Evolutionary conservation across 2,888 invertebrate genomes (phyloP).

Genomic region (Invenusta paracnida): DNA sequence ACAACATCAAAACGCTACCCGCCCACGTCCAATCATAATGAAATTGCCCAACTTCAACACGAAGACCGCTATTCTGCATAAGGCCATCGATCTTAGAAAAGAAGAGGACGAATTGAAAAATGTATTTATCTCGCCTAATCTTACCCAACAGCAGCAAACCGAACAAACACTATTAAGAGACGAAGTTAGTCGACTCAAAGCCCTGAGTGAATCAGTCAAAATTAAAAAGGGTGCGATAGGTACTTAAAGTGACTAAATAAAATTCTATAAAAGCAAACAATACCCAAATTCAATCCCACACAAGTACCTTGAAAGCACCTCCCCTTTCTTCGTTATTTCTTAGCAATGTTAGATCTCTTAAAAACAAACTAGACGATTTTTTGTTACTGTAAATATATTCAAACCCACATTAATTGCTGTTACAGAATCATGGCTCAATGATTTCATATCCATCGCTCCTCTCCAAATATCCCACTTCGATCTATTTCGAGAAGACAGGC

Average conservation of each 20-base stretch:
- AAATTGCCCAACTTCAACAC: background rate
- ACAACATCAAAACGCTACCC: background rate
- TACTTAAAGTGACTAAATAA: background rate
- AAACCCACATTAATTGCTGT: too few relatives aligned
- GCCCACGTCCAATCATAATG: background rate
- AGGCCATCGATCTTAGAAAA: too few relatives aligned
- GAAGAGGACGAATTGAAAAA: too few relatives aligned
- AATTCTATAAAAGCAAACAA: background rate
- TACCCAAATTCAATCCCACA: background rate
- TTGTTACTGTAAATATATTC: background rate
- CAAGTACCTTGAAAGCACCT: background rate
- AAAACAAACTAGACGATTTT: background rate
- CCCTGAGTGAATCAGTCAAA: background rate
- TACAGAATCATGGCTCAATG: too few relatives aligned
- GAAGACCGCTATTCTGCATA: too few relatives aligned
- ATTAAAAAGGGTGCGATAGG: background rate
- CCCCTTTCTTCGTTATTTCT: background rate
- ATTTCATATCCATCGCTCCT: too few relatives aligned
- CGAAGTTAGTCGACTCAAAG: background rate
- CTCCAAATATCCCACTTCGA: too few relatives aligned
- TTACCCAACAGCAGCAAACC: background rate
- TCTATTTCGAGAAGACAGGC: too few relatives aligned
- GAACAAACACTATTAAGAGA: background rate
- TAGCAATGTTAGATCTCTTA: background rate
- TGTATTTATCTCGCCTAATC: too few relatives aligned